Percentiles rank a stretch among this genome's conserved stretches.
These are phyloP conservation scores for Leucozona laternaria DNA, from an alignment of 2,888 invertebrate species.

Conservation along the genomic window DNA sequence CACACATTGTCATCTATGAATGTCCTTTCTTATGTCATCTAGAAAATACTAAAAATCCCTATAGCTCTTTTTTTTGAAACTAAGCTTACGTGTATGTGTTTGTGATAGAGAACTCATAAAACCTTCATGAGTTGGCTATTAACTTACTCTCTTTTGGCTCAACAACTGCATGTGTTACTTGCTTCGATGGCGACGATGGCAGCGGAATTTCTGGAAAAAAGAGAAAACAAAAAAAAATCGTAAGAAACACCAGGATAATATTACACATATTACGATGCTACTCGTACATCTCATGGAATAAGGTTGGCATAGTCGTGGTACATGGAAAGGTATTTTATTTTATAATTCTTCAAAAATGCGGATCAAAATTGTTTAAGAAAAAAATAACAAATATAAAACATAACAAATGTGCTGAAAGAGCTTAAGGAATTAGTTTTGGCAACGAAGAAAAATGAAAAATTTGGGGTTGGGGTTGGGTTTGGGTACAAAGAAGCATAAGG, in stretches of 20 bases:
- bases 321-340: slow-evolving; percentile 44
- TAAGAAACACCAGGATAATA: slow-evolving; percentile 50
- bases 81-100: slow-evolving; percentile 34
- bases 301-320: slow-evolving; percentile 12
- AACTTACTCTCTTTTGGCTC: slow-evolving; percentile 84
- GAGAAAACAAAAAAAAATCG: slow-evolving; percentile 60
- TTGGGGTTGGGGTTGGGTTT: neutral
- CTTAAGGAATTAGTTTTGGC: slow-evolving; percentile 43
- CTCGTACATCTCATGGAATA: slow-evolving; percentile 28
- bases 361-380: slow-evolving; percentile 33
- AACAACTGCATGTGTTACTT: slow-evolving; percentile 84
- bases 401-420: slow-evolving; percentile 51
- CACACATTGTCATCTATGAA: slow-evolving; percentile 36
- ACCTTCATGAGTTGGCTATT: slow-evolving; percentile 65
- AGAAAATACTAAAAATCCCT: slow-evolving; percentile 38
- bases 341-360: slow-evolving; percentile 61
- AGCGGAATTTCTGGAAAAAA: slow-evolving; percentile 93
- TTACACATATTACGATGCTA: slow-evolving; percentile 60
- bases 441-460: slow-evolving; percentile 18
- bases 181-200: slow-evolving; percentile 93
- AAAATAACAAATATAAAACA: slow-evolving; percentile 19
- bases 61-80: slow-evolving; percentile 13
- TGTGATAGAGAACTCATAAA: slow-evolving; percentile 44
- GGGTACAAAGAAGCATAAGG: neutral
- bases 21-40: slow-evolving; percentile 39